phyloP scores from a whole-genome alignment of 2,797 vertebrate species.

The Toxotes lorentzi region DNA sequence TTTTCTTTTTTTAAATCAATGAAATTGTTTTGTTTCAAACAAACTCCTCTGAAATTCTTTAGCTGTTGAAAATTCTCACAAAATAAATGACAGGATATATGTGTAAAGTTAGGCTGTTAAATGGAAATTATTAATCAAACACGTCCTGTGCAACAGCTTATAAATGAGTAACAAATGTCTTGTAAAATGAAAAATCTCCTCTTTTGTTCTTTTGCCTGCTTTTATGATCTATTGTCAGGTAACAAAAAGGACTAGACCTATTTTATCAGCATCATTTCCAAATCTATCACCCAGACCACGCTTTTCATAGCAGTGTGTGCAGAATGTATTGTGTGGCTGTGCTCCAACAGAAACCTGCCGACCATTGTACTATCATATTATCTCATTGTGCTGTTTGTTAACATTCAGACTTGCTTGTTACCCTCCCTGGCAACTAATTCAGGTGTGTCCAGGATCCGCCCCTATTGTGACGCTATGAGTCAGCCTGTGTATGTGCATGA shows the following conservation, averaged over 20 bases:
- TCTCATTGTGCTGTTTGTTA: conserved; percentile 58
- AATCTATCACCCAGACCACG: conserved; percentile 13
- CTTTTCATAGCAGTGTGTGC: background rate
- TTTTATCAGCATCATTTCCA: conserved; percentile 16
- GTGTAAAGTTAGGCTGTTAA: background rate
- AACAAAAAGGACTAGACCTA: background rate
- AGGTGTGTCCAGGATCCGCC: conserved; percentile 73
- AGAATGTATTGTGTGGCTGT: conserved; percentile 3
- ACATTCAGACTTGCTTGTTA: conserved; percentile 60
- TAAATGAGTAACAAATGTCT: background rate
- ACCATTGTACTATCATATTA: conserved; percentile 37
- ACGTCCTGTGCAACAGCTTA: background rate
- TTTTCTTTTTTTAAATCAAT: background rate
- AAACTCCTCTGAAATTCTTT: too few species aligned
- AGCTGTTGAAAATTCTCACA: background rate
- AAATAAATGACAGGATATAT: background rate
- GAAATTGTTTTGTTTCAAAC: background rate
- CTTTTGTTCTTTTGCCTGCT: background rate
- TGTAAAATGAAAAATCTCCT: background rate
- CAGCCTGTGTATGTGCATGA: conserved; percentile 21
- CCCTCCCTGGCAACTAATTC: conserved; percentile 62
- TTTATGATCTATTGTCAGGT: background rate
- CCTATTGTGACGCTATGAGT: conserved; percentile 51
- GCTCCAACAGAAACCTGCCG: conserved; percentile 72
- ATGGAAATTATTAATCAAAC: background rate